A percentile compares a stretch with the other conserved stretches of the same genome.
These are phyloP conservation scores for Drosophila varians DNA, from an alignment of 1,140 invertebrate genomes.

Conservation along the genomic window DNA sequence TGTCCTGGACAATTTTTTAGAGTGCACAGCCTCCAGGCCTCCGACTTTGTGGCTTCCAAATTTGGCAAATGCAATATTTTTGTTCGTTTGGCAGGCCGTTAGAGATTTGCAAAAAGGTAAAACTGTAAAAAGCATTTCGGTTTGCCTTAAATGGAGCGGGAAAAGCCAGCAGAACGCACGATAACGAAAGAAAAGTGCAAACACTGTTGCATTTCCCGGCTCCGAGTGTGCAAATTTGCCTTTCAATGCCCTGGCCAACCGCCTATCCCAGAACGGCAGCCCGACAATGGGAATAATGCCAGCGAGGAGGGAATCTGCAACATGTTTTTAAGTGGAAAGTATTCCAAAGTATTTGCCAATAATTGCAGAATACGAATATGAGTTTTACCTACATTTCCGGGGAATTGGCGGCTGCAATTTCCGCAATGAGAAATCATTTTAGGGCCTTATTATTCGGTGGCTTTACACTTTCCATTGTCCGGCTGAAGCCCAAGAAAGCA, in stretches of 20 bases:
- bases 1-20: not conserved
- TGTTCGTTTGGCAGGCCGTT: constrained; percentile 62
- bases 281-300: constrained; percentile 12
- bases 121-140: constrained; percentile 78
- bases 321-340: constrained; percentile 46
- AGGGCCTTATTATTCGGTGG: constrained; percentile 31
- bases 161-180: constrained; percentile 70
- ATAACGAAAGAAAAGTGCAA: constrained; percentile 64
- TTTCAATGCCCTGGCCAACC: constrained; percentile 29
- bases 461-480: constrained; percentile 22
- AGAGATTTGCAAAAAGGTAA: constrained; percentile 64
- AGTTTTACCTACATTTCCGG: constrained; percentile 27
- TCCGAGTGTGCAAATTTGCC: constrained; percentile 37
- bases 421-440: constrained; percentile 31
- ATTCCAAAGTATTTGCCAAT: constrained; percentile 31
- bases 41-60: constrained; percentile 56
- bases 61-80: constrained; percentile 76
- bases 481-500: not conserved
- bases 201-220: constrained; percentile 45
- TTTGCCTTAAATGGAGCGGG: constrained; percentile 68
- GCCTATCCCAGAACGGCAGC: not conserved
- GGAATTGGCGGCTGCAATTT: constrained; percentile 26
- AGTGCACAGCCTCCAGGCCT: constrained; percentile 10
- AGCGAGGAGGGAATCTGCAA: constrained; percentile 17
- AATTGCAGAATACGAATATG: constrained; percentile 47